Evolutionary conservation across 2,888 invertebrate genomes (phyloP), one percentile per base, ranked within the genome.

Genomic region (Hermaeophaga mercurialis): DNA sequence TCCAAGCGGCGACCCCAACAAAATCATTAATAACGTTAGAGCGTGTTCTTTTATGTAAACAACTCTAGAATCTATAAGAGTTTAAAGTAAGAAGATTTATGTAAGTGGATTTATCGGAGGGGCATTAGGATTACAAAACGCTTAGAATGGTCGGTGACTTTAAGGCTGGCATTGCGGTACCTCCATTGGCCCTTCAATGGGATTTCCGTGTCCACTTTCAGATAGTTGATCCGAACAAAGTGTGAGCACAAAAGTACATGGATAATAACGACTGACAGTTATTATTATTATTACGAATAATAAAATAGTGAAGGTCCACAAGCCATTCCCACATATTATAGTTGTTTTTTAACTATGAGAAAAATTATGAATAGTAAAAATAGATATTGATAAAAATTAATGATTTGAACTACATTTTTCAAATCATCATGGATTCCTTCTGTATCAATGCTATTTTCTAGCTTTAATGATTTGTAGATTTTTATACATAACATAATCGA

Each of bases 21-120:
- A 17, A 36, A 56, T 56, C 56, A 56, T 52, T 52, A 39, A 47
- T 52, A 56, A 46, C 46, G 26, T 26, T 46, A 41, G 47, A 56
- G 52, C 61, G 58, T 54, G 61, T 58, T 58, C 61, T 53, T 58
- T 53, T 53, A 55, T 62, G 62, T 62, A 62, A 62, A 62, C 62
- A 59, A 54, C 54, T 59, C 46, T 46, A 26, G 47, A 39, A 47
- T 56, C 47, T 43, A 52, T 43, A 52, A 56, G 36, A 36, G 36
- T 31, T n/a, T 31, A 19, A 39, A 39, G 48, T 62, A 59, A 61
- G 59, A 58, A 62, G 64, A 62, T 64, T 62, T 54, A 58, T 57
- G 45, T 62, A 62, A 63, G 64, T 64, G 61, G 65, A 60, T 65
- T 65, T 63, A 64, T 59, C 62, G 31, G 53, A 54, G 54, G 38